These are phyloP conservation scores for Ranitomeya variabilis DNA, from an alignment of 2,113 vertebrate genomes.

Conservation along the genomic window DNA sequence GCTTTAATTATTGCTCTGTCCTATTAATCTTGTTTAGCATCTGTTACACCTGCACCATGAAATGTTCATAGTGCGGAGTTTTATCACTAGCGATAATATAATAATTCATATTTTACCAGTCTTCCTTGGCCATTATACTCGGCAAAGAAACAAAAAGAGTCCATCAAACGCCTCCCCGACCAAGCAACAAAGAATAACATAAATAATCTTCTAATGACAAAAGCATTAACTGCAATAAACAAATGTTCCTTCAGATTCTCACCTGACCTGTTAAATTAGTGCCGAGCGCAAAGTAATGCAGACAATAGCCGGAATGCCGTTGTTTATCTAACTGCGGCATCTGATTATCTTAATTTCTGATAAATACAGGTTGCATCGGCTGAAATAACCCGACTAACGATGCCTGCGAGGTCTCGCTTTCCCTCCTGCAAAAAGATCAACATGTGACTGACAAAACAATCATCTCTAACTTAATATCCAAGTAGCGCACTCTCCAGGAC, in stretches of 20 bases:
- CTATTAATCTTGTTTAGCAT: slow-evolving; percentile 73
- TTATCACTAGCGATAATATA: slow-evolving; percentile 69
- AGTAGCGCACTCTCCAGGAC: slow-evolving; percentile 24
- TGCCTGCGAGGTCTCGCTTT: background rate
- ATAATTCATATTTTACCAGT: slow-evolving; percentile 74
- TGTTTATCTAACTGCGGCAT: slow-evolving; percentile 22
- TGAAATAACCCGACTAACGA: slow-evolving; percentile 20
- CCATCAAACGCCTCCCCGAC: slow-evolving; percentile 58
- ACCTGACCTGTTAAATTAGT: slow-evolving; percentile 42
- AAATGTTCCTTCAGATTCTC: slow-evolving; percentile 24
- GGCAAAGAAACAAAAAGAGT: slow-evolving; percentile 61
- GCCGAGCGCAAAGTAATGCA: background rate
- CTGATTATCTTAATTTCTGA: slow-evolving; percentile 4
- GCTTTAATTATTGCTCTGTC: slow-evolving; percentile 73
- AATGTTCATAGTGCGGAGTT: slow-evolving; percentile 64
- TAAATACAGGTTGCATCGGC: slow-evolving; percentile 16
- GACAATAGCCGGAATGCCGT: background rate
- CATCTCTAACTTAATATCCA: slow-evolving; percentile 60
- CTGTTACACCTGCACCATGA: slow-evolving; percentile 70
- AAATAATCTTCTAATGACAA: slow-evolving; percentile 56
- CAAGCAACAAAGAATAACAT: slow-evolving; percentile 65
- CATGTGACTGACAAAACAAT: slow-evolving; percentile 27
- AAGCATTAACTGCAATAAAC: slow-evolving; percentile 7
- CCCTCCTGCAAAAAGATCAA: background rate
- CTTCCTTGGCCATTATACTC: slow-evolving; percentile 67